Evolutionary conservation across 2,888 invertebrate genomes (phyloP).

Genomic region (Agrochola litura): DNA sequence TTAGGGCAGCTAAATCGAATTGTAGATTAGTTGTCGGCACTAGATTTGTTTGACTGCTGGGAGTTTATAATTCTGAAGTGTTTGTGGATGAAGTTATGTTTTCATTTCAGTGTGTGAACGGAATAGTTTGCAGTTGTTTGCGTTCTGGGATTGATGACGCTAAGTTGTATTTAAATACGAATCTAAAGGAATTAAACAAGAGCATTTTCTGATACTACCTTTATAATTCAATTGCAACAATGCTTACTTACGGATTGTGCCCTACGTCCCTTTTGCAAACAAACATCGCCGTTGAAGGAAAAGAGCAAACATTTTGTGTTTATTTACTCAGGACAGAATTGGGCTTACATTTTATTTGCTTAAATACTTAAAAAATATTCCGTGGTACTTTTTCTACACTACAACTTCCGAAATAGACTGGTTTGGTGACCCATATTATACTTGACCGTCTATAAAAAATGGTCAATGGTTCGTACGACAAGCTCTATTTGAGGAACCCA

Average conservation of each 20-base stretch:
- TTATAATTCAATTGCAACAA: background rate
- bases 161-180: background rate
- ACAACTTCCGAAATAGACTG: conserved; percentile 1
- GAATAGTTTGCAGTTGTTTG: background rate
- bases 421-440: conserved; percentile 2
- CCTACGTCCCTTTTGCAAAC: conserved; percentile 3
- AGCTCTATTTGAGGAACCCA: background rate
- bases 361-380: conserved; percentile 6
- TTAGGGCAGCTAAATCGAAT: conserved; percentile 49
- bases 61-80: conserved; percentile 35
- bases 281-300: conserved; percentile 10
- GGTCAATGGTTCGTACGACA: background rate
- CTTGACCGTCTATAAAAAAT: conserved; percentile 4
- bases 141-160: background rate
- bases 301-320: conserved; percentile 9
- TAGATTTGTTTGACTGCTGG: conserved; percentile 27
- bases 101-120: background rate
- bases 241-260: background rate
- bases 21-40: conserved; percentile 55
- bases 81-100: conserved; percentile 1
- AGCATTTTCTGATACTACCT: background rate
- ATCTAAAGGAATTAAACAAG: background rate
- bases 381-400: background rate
- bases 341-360: conserved; percentile 1
- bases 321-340: conserved; percentile 19